A percentile compares a stretch with the other conserved stretches of the same genome.
Evolutionary conservation across 2,888 invertebrate genomes (phyloP).

Genomic region (Coleophora deauratella): DNA sequence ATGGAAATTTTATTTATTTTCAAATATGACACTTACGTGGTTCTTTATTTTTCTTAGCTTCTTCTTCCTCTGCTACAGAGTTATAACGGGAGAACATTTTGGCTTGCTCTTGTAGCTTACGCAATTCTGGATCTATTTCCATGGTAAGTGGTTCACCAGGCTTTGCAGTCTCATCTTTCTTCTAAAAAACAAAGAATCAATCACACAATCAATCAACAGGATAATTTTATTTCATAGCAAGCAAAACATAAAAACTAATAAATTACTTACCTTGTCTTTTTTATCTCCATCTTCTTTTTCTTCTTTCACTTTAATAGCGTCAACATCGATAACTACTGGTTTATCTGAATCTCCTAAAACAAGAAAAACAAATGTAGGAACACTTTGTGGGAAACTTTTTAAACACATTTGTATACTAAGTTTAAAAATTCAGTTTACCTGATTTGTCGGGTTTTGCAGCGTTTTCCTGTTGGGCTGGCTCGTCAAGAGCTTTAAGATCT

Average conservation of each 20-base stretch:
- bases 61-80: slow-evolving; percentile 45
- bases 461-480: slow-evolving; percentile 57
- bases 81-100: slow-evolving; percentile 67
- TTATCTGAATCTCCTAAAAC: slow-evolving; percentile 51
- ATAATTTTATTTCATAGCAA: too few species aligned
- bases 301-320: slow-evolving; percentile 59
- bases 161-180: slow-evolving; percentile 54
- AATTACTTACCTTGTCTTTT: slow-evolving; percentile 48
- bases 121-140: slow-evolving; percentile 67
- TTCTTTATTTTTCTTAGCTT: slow-evolving; percentile 46
- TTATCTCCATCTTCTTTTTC: slow-evolving; percentile 53
- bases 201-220: background rate
- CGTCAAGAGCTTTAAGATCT: slow-evolving; percentile 90
- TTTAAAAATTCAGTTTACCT: too few species aligned
- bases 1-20: too few species aligned
- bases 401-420: too few species aligned
- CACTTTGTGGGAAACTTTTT: too few species aligned
- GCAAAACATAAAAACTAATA: too few species aligned
- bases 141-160: slow-evolving; percentile 60
- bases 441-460: slow-evolving; percentile 40
- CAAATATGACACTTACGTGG: slow-evolving; percentile 43
- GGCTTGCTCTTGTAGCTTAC: slow-evolving; percentile 70
- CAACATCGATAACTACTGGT: slow-evolving; percentile 60
- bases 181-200: slow-evolving; percentile 23
- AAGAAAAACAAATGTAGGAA: too few species aligned